phyloP scores from a whole-genome alignment of 1,140 invertebrate species.

The Microplitis demolitor region DNA sequence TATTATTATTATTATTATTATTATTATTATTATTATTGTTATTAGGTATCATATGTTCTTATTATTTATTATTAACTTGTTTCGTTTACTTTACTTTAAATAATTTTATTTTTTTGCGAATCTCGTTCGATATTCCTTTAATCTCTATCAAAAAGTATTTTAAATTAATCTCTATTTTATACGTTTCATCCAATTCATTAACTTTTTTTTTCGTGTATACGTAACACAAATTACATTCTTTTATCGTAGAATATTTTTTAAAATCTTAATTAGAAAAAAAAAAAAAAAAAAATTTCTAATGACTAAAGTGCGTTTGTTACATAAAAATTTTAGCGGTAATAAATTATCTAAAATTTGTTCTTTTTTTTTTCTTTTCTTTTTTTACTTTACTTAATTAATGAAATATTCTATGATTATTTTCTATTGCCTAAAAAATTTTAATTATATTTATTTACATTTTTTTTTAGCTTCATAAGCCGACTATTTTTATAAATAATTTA shows the following conservation, averaged over 20 bases:
- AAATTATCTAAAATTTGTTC: too few species aligned
- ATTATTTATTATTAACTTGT: neutral
- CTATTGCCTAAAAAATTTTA: too few species aligned
- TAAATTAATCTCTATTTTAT: neutral
- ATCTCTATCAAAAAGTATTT: constrained; percentile 6
- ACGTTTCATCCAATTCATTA: neutral
- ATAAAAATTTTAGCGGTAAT: too few species aligned
- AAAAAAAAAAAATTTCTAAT: neutral
- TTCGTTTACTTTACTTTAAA: neutral
- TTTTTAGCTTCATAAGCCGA: too few species aligned
- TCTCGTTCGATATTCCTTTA: constrained; percentile 21
- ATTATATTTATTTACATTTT: too few species aligned
- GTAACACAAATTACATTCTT: neutral
- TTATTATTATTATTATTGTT: constrained; percentile 11
- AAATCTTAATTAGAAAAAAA: neutral
- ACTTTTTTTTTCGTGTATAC: neutral
- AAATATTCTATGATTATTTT: too few species aligned
- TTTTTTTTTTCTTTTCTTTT: too few species aligned
- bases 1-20: constrained; percentile 26
- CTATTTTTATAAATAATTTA: too few species aligned
- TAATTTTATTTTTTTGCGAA: neutral
- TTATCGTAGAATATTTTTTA: too few species aligned
- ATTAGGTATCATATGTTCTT: constrained; percentile 8
- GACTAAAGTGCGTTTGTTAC: too few species aligned
- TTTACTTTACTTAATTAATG: too few species aligned